Percentiles rank a stretch among this genome's conserved stretches.
Evolutionary conservation across 1,140 invertebrate genomes (phyloP).

Genomic region (Drosophila persimilis): DNA sequence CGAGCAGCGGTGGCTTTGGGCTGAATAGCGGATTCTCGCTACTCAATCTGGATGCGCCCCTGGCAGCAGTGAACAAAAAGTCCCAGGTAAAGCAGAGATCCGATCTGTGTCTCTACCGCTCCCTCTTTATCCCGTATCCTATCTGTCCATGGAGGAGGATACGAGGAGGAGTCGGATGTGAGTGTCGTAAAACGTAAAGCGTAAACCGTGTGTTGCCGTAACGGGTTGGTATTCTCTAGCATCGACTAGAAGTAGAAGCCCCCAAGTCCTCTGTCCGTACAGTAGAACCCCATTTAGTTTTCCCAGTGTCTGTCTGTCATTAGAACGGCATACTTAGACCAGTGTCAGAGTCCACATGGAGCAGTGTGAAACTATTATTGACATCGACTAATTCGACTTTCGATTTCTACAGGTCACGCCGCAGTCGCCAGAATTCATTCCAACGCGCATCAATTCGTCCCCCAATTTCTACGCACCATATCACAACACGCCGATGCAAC

Average conservation of each 20-base stretch:
- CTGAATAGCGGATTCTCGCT: slow-evolving; percentile 84
- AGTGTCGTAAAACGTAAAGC: too few relatives aligned
- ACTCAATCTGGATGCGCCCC: slow-evolving; percentile 85
- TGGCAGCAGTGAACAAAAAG: slow-evolving; percentile 83
- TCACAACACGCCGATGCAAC: slow-evolving; percentile 61
- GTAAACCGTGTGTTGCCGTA: background rate
- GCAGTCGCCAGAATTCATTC: slow-evolving; percentile 84
- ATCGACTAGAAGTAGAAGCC: slow-evolving; percentile 1
- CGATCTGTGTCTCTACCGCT: slow-evolving; percentile 10
- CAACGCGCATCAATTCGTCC: slow-evolving; percentile 81
- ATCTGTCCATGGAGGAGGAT: too few relatives aligned
- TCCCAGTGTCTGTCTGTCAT: too few relatives aligned
- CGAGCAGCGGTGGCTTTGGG: slow-evolving; percentile 81
- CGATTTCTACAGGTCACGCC: slow-evolving; percentile 76
- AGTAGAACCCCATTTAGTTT: background rate
- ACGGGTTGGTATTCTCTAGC: slow-evolving; percentile 1
- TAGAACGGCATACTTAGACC: background rate
- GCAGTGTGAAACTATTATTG: background rate
- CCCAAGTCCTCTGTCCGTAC: background rate
- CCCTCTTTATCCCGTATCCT: slow-evolving; percentile 9
- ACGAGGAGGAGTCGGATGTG: too few relatives aligned
- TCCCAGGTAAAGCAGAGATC: slow-evolving; percentile 72
- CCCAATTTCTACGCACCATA: slow-evolving; percentile 81
- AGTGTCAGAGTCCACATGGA: background rate
- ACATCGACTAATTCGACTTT: background rate